Evolutionary conservation across 2,888 invertebrate genomes (phyloP).

Genomic region (Hirtodrosophila trivittata): DNA sequence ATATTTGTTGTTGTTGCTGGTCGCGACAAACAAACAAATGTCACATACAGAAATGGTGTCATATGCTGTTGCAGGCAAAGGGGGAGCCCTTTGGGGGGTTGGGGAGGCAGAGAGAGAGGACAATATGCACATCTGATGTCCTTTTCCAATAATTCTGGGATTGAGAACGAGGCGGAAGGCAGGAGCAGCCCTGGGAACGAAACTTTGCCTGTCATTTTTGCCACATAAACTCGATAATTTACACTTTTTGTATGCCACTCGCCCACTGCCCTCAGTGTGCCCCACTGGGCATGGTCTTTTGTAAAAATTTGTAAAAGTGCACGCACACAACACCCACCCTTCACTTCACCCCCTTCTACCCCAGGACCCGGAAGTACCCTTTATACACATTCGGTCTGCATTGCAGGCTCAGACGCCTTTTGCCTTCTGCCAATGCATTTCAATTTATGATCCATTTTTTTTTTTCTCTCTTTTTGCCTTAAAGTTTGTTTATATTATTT

Average conservation of each 20-base stretch:
- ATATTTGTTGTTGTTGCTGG: slow-evolving; percentile 31
- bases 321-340: slow-evolving; percentile 8
- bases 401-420: too few relatives aligned
- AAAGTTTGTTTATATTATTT: slow-evolving; percentile 23
- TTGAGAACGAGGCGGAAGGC: not conserved
- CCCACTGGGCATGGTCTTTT: slow-evolving; percentile 21
- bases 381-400: too few relatives aligned
- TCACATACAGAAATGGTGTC: slow-evolving; percentile 51
- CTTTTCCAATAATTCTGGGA: slow-evolving; percentile 43
- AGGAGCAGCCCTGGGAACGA: not conserved
- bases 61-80: slow-evolving; percentile 11
- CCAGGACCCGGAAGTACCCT: too few relatives aligned
- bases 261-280: slow-evolving; percentile 2
- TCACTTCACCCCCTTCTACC: not conserved
- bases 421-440: slow-evolving; percentile 29
- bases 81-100: not conserved
- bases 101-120: not conserved
- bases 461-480: slow-evolving; percentile 7
- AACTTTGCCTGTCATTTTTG: slow-evolving; percentile 58
- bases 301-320: slow-evolving; percentile 17
- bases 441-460: slow-evolving; percentile 27
- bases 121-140: slow-evolving; percentile 45
- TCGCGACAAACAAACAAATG: slow-evolving; percentile 65
- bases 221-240: slow-evolving; percentile 68
- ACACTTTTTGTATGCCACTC: slow-evolving; percentile 38